These are phyloP conservation scores for Lagopus leucura DNA, from an alignment of 2,113 vertebrate species.

Conservation along the genomic window DNA sequence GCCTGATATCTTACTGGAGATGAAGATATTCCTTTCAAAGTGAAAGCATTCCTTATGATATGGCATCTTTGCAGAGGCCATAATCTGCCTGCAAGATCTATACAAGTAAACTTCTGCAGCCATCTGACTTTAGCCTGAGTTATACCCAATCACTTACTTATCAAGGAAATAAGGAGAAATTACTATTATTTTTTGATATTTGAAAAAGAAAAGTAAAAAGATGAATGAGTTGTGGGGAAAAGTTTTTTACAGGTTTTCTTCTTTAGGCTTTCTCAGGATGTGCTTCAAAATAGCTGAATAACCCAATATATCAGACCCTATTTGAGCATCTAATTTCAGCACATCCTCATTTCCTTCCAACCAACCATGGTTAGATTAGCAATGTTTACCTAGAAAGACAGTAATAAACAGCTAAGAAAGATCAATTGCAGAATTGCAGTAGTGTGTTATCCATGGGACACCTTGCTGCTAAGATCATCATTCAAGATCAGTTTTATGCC, in stretches of 20 bases:
- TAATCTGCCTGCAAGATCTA: not conserved
- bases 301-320: too few relatives aligned
- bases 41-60: not conserved
- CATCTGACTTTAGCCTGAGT: not conserved
- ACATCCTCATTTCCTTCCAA: not conserved
- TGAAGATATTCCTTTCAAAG: not conserved
- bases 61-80: not conserved
- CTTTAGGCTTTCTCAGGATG: not conserved
- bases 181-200: not conserved
- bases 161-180: not conserved
- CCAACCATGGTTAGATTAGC: not conserved
- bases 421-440: not conserved
- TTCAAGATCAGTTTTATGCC: not conserved
- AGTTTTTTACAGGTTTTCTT: not conserved
- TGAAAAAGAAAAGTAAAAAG: not conserved
- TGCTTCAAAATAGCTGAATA: not conserved
- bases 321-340: not conserved
- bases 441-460: not conserved
- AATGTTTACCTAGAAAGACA: not conserved
- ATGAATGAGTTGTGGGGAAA: not conserved
- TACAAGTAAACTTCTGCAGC: not conserved
- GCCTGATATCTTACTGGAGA: not conserved
- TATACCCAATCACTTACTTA: not conserved
- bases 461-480: not conserved
- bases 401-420: not conserved